Conservation (phyloP, 2,797 vertebrate genomes). For the Melanotaenia nigrans region DNA sequence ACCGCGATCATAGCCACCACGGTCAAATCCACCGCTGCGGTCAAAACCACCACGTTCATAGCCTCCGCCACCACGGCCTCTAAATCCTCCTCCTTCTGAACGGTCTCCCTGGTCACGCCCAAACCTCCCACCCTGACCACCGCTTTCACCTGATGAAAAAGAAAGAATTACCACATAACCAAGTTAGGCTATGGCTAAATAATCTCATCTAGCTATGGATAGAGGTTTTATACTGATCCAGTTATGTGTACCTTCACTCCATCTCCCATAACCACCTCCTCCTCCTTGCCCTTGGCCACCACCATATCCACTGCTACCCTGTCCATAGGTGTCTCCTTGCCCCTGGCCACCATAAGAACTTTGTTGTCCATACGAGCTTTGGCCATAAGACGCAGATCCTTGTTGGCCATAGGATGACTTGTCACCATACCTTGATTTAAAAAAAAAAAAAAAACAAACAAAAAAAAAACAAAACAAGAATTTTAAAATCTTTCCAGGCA, state of each 20-base stretch:
- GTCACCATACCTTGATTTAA: conserved; percentile 71
- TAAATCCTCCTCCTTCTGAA: conserved; percentile 74
- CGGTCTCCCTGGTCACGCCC: conserved; percentile 80
- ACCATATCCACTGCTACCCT: conserved; percentile 34
- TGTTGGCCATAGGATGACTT: conserved; percentile 69
- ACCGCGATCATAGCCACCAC: conserved; percentile 76
- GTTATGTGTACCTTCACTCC: conserved; percentile 74
- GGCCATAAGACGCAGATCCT: conserved; percentile 54
- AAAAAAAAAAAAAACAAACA: not conserved
- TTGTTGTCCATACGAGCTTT: conserved; percentile 56
- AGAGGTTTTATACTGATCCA: rapidly evolving
- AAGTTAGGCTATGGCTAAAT: not conserved
- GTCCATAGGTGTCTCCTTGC: conserved; percentile 65
- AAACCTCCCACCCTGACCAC: conserved; percentile 73
- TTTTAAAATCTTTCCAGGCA: too few species aligned
- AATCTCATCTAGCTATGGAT: not conserved
- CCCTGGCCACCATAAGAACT: conserved; percentile 64
- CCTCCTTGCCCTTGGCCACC: conserved; percentile 16
- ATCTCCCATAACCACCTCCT: conserved; percentile 67
- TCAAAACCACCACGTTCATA: conserved; percentile 71
- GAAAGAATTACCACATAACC: not conserved
- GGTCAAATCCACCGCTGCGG: conserved; percentile 68
- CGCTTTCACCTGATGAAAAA: conserved; percentile 68
- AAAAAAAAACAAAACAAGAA: too few species aligned
- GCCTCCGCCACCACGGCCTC: conserved; percentile 66